Base-by-base conservation (phyloP, 1,140 invertebrate species). In the Aphis gossypii region DNA sequence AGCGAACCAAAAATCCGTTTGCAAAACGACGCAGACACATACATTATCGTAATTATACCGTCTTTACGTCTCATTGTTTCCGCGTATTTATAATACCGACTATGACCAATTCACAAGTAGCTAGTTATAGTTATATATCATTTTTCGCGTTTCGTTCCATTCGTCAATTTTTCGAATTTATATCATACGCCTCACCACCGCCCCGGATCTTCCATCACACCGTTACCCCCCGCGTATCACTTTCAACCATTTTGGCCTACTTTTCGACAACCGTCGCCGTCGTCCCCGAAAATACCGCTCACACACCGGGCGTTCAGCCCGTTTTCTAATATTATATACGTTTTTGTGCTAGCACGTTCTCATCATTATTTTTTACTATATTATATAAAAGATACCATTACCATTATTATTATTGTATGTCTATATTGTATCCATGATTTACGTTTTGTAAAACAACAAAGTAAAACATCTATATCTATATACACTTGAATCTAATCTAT, bases 371-470 rank as follows among this genome's bases (percentile, higher is more conserved):
- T 76, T 76, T 76, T 76, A 76, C 60, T 76, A 18, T n/a, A n/a
- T 76, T 76, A 76, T n/a, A 76, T 76, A 76, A 60, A 60, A 76
- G n/a, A 76, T 18, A 76, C 60, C 60, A 76, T 76, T 76, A 76
- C 30, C 60, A 76, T 76, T 76, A 76, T 76, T 76, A 76, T 76
- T 76, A 76, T 76, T 76, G 60, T 76, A 76, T 76, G 60, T 76
- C 60, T 76, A 76, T 76, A n/a, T 76, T n/a, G 60, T 76, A n/a
- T 76, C 60, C 60, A 6, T 76, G 60, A 76, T 76, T 76, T 76
- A 76, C 60, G 30, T 76, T 76, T 76, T 76, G 60, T 76, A 14
- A 76, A 76, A 76, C 30, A 76, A n/a, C n/a, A 76, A 76, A 76
- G 60, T 76, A 76, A 68, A 76, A 76, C 30, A n/a, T 76, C 60